phyloP scores from a whole-genome alignment of 2,797 vertebrate species.

The Cossypha heuglini region DNA sequence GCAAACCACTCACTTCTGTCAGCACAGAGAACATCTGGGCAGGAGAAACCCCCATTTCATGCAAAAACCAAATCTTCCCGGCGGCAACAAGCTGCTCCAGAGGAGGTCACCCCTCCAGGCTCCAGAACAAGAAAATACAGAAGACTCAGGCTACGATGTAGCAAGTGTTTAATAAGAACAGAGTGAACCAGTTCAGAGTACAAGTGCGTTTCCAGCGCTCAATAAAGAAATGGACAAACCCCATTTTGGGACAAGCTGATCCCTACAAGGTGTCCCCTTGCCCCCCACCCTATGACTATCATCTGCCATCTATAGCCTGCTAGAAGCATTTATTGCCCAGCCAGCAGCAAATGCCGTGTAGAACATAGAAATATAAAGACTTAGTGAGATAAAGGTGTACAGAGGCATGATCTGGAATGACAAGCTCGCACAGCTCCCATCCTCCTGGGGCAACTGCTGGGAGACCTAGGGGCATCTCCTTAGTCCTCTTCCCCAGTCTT shows the following conservation, averaged over 20 bases:
- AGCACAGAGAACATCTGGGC: background rate
- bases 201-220: background rate
- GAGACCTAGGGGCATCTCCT: background rate
- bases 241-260: background rate
- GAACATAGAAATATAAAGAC: background rate
- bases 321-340: background rate
- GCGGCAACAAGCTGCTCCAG: background rate
- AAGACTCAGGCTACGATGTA: background rate
- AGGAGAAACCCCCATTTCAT: background rate
- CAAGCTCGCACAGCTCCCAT: background rate
- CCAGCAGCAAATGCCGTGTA: background rate
- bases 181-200: background rate
- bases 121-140: background rate
- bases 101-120: background rate
- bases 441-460: background rate
- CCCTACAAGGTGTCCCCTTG: background rate
- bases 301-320: background rate
- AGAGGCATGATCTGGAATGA: background rate
- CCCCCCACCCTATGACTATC: background rate
- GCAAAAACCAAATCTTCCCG: background rate
- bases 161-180: constrained; percentile 47
- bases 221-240: background rate
- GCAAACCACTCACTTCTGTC: background rate
- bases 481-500: background rate
- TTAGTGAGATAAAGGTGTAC: background rate